Evolutionary conservation across 2,888 invertebrate genomes (phyloP).

Genomic region (Apotomis turbidana): DNA sequence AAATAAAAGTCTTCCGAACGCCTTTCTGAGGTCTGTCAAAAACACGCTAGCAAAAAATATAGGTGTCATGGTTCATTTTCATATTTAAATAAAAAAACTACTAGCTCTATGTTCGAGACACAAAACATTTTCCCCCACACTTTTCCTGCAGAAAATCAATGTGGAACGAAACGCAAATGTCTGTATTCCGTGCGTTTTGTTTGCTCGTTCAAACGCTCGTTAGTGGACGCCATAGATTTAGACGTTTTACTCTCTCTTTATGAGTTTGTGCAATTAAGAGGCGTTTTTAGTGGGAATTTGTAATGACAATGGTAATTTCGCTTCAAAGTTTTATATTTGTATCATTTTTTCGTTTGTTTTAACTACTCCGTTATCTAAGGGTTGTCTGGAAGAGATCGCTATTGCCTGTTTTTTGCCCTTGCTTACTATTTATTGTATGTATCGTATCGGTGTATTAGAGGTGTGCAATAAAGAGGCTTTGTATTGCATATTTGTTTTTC

Average conservation of each 20-base stretch:
- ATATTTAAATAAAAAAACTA: neutral
- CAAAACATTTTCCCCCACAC: constrained; percentile 4
- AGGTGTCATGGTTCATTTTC: no score
- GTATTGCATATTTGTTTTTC: no score
- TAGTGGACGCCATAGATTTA: constrained; percentile 29
- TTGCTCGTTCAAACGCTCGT: constrained; percentile 26
- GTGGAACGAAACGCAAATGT: constrained; percentile 33
- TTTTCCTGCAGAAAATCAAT: constrained; percentile 31
- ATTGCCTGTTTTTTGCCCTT: no score
- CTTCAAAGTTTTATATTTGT: neutral
- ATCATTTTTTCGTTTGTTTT: no score
- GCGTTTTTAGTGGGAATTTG: neutral
- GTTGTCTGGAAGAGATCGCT: no score
- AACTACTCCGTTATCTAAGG: no score
- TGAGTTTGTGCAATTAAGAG: neutral
- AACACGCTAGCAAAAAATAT: no score
- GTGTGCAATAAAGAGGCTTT: no score
- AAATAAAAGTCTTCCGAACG: no score
- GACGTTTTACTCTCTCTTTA: constrained; percentile 17
- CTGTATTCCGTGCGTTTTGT: constrained; percentile 36
- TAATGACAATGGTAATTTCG: neutral
- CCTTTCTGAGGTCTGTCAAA: no score
- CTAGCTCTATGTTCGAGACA: neutral
- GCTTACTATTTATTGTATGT: no score
- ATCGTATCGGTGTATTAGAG: no score